Evolutionary conservation across 2,888 invertebrate species (phyloP).

Genomic region (Neoscelio sp.): DNA sequence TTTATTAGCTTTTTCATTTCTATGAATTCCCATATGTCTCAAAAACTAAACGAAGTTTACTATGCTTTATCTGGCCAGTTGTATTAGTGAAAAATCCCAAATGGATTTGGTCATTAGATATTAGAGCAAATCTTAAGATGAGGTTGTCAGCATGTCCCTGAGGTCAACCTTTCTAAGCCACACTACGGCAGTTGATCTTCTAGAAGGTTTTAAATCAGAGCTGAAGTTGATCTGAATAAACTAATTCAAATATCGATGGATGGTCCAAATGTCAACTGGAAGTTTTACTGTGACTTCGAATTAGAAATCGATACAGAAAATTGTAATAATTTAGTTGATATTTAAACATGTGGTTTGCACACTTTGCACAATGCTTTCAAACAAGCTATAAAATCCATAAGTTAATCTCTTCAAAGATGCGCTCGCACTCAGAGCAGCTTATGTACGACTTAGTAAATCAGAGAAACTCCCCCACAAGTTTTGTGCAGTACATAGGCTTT

Average conservation of each 20-base stretch:
- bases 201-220: constrained; percentile 26
- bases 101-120: constrained; percentile 72
- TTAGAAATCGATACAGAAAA: constrained; percentile 33
- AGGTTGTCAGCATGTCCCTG: constrained; percentile 69
- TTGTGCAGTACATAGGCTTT: constrained; percentile 41
- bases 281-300: constrained; percentile 59
- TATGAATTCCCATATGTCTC: no score
- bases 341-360: constrained; percentile 45
- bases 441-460: constrained; percentile 15
- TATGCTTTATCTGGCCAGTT: no score
- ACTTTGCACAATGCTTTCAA: constrained; percentile 35
- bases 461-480: constrained; percentile 40
- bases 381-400: constrained; percentile 23
- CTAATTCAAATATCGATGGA: constrained; percentile 43
- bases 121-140: constrained; percentile 61
- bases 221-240: constrained; percentile 2
- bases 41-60: no score
- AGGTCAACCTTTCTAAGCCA: constrained; percentile 66
- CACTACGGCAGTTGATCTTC: constrained; percentile 68
- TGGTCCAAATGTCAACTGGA: constrained; percentile 25
- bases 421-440: constrained; percentile 68
- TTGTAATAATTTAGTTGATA: constrained; percentile 14
- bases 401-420: constrained; percentile 36
- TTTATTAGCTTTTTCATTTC: no score
- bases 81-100: constrained; percentile 66